phyloP scores from a whole-genome alignment of 2,113 vertebrate genomes.

The Carassius auratus region DNA sequence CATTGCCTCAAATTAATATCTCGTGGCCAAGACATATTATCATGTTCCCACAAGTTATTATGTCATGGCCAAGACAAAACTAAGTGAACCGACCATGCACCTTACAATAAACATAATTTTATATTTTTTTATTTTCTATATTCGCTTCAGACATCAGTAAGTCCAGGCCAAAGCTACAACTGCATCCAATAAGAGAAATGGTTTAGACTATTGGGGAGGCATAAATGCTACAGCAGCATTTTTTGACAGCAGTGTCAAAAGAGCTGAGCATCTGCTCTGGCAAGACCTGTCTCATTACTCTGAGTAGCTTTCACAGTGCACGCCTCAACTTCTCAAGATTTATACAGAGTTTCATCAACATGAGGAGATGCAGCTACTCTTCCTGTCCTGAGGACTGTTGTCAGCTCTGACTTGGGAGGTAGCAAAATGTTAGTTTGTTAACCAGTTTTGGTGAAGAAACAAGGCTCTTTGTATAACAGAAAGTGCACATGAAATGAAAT shows the following conservation, averaged over 20 bases:
- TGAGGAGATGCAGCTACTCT: neutral
- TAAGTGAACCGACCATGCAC: too few relatives aligned
- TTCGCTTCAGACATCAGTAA: slow-evolving; percentile 8
- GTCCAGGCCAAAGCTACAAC: neutral
- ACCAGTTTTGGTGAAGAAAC: neutral
- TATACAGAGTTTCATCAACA: slow-evolving; percentile 57
- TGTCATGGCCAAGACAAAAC: too few relatives aligned
- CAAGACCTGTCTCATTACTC: slow-evolving; percentile 74
- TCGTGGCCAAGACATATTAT: too few relatives aligned
- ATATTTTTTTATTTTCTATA: neutral
- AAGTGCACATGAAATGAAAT: slow-evolving; percentile 4
- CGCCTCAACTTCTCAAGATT: slow-evolving; percentile 56
- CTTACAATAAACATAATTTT: neutral
- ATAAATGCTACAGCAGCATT: slow-evolving; percentile 76
- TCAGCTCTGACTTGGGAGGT: neutral
- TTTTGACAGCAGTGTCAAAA: slow-evolving; percentile 71
- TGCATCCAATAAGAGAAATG: slow-evolving; percentile 63
- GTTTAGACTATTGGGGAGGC: slow-evolving; percentile 70
- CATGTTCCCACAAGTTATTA: too few relatives aligned
- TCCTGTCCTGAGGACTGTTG: neutral
- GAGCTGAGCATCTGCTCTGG: slow-evolving; percentile 63
- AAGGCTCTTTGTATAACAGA: neutral
- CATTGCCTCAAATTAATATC: too few relatives aligned
- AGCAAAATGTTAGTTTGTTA: neutral
- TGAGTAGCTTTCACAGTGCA: slow-evolving; percentile 72